Conservation (phyloP, 2,888 invertebrate species). For the Calameuta pallipes region DNA sequence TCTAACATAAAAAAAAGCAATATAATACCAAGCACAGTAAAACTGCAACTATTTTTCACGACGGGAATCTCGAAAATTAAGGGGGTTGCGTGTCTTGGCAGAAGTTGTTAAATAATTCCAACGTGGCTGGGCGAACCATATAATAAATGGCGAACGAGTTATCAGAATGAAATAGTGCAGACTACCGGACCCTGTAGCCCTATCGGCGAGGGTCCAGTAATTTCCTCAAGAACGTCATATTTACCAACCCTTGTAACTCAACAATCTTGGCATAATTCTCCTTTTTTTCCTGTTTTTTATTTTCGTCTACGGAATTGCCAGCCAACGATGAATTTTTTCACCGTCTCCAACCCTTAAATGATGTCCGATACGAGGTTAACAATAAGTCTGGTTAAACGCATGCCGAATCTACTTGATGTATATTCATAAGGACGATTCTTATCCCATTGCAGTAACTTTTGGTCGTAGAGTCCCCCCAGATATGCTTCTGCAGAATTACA, state of each 20-base stretch:
- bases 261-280: background rate
- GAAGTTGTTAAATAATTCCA: constrained; percentile 6
- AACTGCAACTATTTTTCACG: background rate
- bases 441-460: background rate
- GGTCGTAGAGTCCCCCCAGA: background rate
- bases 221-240: background rate
- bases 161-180: background rate
- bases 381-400: background rate
- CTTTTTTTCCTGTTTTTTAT: background rate
- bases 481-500: background rate
- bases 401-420: background rate
- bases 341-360: background rate
- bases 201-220: background rate
- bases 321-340: background rate
- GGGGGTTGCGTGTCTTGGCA: background rate
- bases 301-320: background rate
- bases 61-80: background rate
- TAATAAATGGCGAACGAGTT: constrained; percentile 4
- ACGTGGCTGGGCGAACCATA: background rate
- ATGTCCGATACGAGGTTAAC: background rate
- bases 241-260: background rate
- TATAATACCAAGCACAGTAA: background rate
- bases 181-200: background rate
- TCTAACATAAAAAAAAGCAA: background rate
- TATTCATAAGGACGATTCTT: background rate